Evolutionary conservation across 2,797 vertebrate species (phyloP), one percentile per base, ranked within the genome.

Genomic region (Cyprinella venusta): DNA sequence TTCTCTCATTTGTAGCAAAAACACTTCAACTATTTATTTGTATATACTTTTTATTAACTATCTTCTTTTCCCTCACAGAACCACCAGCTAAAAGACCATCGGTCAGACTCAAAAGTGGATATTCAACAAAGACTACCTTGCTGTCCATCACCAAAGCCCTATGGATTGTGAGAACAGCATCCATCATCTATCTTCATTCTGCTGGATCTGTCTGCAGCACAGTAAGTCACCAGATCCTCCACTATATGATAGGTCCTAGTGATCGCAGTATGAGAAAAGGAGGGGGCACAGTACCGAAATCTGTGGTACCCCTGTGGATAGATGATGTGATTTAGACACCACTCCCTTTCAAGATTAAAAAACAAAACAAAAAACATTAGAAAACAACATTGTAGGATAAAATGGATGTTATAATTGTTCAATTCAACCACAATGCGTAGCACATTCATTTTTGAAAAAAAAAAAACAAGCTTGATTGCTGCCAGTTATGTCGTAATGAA

Each of bases 401-500:
- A 75, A 1, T 38, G 18, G 5, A 24, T 26, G 5, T 61, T 61
- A 38, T 26, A 40, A 40, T 42, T 40, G 21, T 70, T 40, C 12
- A 30, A 59, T 59, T 52, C 6, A 19, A 56, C 16, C 64, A 59
- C 21, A 80, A 30, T 69, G 33, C 40, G 4, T 6, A 26, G 9
- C n/a, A 64, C 18, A 69, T 80, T 3, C 0, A 6, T 79, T 79
- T 50, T 50, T 38, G 6, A 30, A 33, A 61, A 76, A 9, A 36
- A 9, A 8, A 21, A 42, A 36, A 9, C 15, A 21, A 42, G 59
- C 26, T 70, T 70, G 26, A 48, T 21, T 64, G 42, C 42, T 50
- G 76, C 10, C 12, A 78, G 36, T n/a, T n/a, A n/a, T n/a, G n/a
- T 33, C 61, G 33, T 36, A 79, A 76, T 63, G 59, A 63, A 65